Evolutionary conservation across 1,140 invertebrate genomes (phyloP).

Genomic region (Drosophila navojoa): DNA sequence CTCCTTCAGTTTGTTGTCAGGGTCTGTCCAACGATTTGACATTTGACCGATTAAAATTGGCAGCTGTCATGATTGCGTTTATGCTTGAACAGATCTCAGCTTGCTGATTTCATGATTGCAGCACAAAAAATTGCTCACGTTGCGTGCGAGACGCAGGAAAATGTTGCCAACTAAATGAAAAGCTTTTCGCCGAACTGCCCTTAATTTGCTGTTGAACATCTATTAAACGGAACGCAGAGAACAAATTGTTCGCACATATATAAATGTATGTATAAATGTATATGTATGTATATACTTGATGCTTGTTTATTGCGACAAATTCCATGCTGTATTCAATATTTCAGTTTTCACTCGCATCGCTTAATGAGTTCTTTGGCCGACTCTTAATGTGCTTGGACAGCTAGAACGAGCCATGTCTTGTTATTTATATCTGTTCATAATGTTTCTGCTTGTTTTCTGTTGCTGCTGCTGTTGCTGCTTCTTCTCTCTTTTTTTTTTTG

Average conservation of each 20-base stretch:
- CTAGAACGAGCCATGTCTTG: constrained; percentile 35
- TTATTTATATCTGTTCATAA: constrained; percentile 26
- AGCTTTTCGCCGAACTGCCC: constrained; percentile 44
- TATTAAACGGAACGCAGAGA: constrained; percentile 25
- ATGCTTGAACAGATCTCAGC: constrained; percentile 47
- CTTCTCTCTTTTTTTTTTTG: neutral
- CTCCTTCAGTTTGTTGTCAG: constrained; percentile 20
- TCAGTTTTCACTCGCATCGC: constrained; percentile 37
- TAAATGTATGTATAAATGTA: neutral
- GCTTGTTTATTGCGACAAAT: constrained; percentile 47
- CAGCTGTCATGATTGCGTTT: constrained; percentile 78
- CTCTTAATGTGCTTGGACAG: constrained; percentile 44
- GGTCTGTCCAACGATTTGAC: constrained; percentile 40
- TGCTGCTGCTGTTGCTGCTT: neutral
- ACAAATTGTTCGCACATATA: constrained; percentile 4
- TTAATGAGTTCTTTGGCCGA: constrained; percentile 52
- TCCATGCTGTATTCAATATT: constrained; percentile 51
- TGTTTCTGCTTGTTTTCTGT: neutral
- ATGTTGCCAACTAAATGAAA: constrained; percentile 40
- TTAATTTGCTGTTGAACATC: constrained; percentile 50
- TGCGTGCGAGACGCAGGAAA: constrained; percentile 44
- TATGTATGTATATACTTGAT: neutral
- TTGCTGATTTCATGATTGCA: constrained; percentile 42
- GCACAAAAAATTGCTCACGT: constrained; percentile 29
- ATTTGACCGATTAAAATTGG: constrained; percentile 77